Percentiles rank a stretch among this genome's conserved stretches.
These are phyloP conservation scores for Dermochelys coriacea DNA, from an alignment of 2,797 vertebrate species.

Conservation along the genomic window DNA sequence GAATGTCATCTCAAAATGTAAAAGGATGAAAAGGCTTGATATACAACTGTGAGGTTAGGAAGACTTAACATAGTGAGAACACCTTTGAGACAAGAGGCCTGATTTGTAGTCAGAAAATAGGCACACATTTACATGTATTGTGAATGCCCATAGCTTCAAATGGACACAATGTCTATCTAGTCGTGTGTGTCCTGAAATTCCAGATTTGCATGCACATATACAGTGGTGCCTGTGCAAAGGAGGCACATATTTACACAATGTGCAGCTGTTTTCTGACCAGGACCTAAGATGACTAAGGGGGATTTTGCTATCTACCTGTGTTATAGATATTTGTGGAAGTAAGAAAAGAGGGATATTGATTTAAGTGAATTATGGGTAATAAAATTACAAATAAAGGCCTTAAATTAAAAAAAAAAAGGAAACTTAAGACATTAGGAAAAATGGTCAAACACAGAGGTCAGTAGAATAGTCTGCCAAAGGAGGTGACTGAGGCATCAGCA, in stretches of 20 bases:
- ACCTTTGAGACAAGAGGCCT: constrained; percentile 1
- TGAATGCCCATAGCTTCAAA: background rate
- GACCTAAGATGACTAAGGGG: constrained; percentile 57
- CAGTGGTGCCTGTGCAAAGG: constrained; percentile 43
- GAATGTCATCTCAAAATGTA: background rate
- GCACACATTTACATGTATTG: constrained; percentile 57
- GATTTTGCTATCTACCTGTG: background rate
- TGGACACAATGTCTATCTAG: background rate
- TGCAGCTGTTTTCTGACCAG: constrained; percentile 65
- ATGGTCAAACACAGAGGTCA: constrained; percentile 65
- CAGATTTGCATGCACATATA: constrained; percentile 44
- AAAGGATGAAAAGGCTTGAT: background rate
- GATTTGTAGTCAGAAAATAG: constrained; percentile 64
- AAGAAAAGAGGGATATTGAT: background rate
- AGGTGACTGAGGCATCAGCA: background rate
- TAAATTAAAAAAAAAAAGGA: background rate
- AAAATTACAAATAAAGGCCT: background rate
- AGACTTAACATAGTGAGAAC: constrained; percentile 1
- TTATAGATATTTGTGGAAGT: background rate
- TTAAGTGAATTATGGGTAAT: background rate
- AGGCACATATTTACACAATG: constrained; percentile 38
- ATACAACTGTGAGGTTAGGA: constrained; percentile 21
- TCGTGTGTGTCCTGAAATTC: constrained; percentile 24
- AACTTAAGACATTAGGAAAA: background rate
- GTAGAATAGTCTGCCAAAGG: constrained; percentile 71